phyloP scores from a whole-genome alignment of 1,140 invertebrate species.

The Eriosoma lanigerum region DNA sequence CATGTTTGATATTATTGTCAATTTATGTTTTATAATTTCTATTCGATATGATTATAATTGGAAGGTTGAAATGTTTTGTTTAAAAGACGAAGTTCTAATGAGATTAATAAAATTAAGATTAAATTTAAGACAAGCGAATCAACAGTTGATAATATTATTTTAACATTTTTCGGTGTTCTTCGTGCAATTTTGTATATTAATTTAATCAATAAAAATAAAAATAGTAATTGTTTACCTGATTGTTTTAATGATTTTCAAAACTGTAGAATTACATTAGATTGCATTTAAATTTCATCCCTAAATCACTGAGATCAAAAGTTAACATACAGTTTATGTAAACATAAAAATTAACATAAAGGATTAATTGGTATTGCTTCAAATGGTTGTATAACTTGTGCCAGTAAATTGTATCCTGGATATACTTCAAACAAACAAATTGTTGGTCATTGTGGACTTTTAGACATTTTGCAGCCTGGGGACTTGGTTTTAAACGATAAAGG shows the following conservation, averaged over 20 bases:
- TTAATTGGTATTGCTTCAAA: no score
- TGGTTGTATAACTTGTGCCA: no score
- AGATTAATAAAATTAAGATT: not conserved
- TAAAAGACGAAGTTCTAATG: not conserved
- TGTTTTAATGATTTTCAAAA: slow-evolving; percentile 7
- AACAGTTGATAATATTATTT: not conserved
- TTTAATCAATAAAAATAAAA: not conserved
- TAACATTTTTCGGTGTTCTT: not conserved
- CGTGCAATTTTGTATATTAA: not conserved
- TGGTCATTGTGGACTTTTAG: no score
- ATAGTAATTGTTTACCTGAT: not conserved
- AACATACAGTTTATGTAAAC: not conserved
- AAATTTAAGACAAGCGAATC: not conserved
- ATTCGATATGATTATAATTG: not conserved
- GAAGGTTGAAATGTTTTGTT: not conserved
- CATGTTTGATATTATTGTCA: not conserved
- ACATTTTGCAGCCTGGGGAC: no score
- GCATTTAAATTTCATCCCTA: not conserved
- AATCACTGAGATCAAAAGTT: not conserved
- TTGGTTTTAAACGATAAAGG: slow-evolving; percentile 30
- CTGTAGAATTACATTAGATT: not conserved
- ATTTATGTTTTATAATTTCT: not conserved
- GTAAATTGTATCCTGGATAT: no score
- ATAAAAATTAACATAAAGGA: not conserved
- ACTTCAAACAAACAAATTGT: no score